Conservation (phyloP, 1,140 invertebrate genomes). For the Pogonomyrmex californicus region DNA sequence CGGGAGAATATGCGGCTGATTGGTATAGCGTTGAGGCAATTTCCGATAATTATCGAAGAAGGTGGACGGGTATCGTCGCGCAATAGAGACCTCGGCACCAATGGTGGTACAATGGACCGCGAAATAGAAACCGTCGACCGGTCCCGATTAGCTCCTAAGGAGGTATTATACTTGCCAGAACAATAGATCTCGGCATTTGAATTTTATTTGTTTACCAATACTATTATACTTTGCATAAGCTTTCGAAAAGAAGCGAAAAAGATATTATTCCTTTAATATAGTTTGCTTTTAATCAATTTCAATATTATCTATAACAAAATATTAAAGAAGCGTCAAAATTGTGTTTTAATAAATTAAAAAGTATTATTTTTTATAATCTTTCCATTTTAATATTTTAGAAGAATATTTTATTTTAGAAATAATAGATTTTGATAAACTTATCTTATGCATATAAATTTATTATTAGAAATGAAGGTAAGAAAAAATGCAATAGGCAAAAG, state of each 20-base stretch:
- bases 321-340: not conserved
- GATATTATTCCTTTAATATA: not conserved
- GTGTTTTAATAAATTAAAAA: not conserved
- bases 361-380: not conserved
- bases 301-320: not conserved
- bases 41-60: constrained; percentile 81
- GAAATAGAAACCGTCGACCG: constrained; percentile 70
- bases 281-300: not conserved
- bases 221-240: not conserved
- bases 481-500: not conserved
- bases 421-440: not conserved
- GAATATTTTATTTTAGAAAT: not conserved
- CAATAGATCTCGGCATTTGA: constrained; percentile 27
- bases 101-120: constrained; percentile 74
- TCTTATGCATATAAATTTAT: not conserved
- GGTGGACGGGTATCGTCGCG: constrained; percentile 66
- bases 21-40: constrained; percentile 80
- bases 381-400: not conserved
- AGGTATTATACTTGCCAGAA: constrained; percentile 24
- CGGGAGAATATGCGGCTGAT: constrained; percentile 79
- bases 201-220: constrained; percentile 32
- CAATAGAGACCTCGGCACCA: constrained; percentile 6
- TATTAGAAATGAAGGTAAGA: not conserved
- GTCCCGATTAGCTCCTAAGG: constrained; percentile 11
- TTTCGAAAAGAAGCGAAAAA: not conserved